Percentiles rank a stretch among this genome's conserved stretches.
These are phyloP conservation scores for Porites divaricata DNA, from an alignment of 92 coral and sea anemone species.

Conservation along the genomic window DNA sequence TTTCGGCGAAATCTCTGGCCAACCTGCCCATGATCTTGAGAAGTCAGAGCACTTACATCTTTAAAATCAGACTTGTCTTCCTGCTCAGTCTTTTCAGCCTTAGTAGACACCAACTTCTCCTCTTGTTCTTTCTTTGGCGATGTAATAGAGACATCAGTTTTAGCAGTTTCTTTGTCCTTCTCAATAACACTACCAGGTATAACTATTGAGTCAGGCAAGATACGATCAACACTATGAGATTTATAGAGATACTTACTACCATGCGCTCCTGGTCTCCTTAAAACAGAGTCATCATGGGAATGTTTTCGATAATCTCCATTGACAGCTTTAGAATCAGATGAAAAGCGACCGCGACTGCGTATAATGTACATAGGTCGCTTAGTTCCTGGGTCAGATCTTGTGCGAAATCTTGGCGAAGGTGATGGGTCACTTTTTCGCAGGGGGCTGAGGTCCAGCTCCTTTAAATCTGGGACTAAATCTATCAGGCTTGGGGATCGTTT, in stretches of 20 bases:
- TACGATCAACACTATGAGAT: conserved; percentile 74
- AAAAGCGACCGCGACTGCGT: conserved; percentile 43
- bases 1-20: conserved; percentile 14
- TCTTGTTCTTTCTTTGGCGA: conserved; percentile 1
- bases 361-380: conserved; percentile 47
- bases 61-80: conserved; percentile 4
- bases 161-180: not conserved
- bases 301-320: conserved; percentile 40
- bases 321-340: conserved; percentile 48
- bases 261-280: conserved; percentile 37
- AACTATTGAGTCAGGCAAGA: conserved; percentile 4
- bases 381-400: conserved; percentile 82
- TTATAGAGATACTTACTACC: conserved; percentile 54
- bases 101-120: not conserved
- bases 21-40: not conserved
- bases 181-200: not conserved
- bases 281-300: conserved; percentile 68
- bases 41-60: not conserved
- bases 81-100: not conserved
- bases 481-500: conserved; percentile 73
- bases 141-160: not conserved
- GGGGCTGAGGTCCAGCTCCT: conserved; percentile 24
- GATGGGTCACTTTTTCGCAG: not conserved
- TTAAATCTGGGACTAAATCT: conserved; percentile 83
- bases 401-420: conserved; percentile 62